Evolutionary conservation across 1,140 invertebrate species (phyloP), one percentile per base, ranked within the genome.

Genomic region (Thaumatotibia leucotreta): DNA sequence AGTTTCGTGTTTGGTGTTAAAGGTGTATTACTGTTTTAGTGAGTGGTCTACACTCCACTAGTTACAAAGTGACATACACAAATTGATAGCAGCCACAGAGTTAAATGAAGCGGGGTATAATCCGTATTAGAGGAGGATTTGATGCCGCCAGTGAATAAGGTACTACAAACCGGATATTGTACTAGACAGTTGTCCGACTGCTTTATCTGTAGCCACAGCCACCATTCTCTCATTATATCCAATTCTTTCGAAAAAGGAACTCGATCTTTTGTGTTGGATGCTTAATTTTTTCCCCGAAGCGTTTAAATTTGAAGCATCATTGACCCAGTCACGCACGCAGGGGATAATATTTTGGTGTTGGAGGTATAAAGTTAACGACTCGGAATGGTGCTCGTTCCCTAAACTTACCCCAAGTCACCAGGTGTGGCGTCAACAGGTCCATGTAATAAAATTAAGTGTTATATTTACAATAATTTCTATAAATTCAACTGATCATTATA

Each of bases 121-220:
- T 69, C 73, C 76, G 66, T 68, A 75, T 45, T 65, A 72, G 76
- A 73, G 75, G 79, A 85, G 78, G 83, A 84, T 88, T 83, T 78
- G 73, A 82, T 82, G 79, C 77, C 75, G 77, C 73, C 79, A 83
- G 75, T 75, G 75, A 83, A 82, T 83, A 89, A 89, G 87, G 87
- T 89, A 89, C 74, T 80, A 68, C 65, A 86, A 88, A 86, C 85
- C 83, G 85, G 84, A 89, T 89, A 86, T 83, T 74, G 70, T 78
- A 79, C 72, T 83, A 82, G 84, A 79, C 73, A 80, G 76, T 78
- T 50, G 84, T 71, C 76, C 64, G 80, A 83, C 84, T 86, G 83
- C 84, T 88, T 85, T 62, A 39, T 52, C 61, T 66, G 63, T 72
- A 72, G 68, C 67, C 63, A 67, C 64, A 65, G n/a, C 45, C 52